phyloP scores from a whole-genome alignment of 2,797 vertebrate species.

The Smutsia temminckii region DNA sequence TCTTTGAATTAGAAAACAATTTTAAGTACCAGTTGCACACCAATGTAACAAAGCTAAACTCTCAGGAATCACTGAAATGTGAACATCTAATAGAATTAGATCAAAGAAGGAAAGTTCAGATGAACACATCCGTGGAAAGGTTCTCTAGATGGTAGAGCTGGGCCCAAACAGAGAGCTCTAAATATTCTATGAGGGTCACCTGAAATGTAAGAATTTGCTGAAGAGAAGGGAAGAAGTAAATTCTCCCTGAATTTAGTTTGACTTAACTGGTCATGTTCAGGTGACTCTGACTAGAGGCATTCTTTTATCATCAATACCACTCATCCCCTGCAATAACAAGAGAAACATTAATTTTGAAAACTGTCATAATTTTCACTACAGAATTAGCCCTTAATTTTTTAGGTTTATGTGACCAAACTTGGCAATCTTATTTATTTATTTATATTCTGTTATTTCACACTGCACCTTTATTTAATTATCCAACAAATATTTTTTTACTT shows the following conservation, averaged over 20 bases:
- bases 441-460: too few relatives aligned
- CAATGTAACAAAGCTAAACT: neutral
- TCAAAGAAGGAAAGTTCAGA: neutral
- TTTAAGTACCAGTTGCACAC: neutral
- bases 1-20: neutral
- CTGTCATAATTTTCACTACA: neutral
- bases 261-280: neutral
- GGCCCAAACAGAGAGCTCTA: neutral
- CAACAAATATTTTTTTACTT: too few relatives aligned
- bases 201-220: neutral
- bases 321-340: neutral
- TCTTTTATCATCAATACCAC: neutral
- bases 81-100: neutral
- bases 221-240: neutral
- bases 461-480: too few relatives aligned
- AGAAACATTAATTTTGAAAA: neutral
- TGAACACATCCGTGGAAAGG: neutral
- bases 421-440: neutral
- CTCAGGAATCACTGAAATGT: neutral
- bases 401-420: neutral
- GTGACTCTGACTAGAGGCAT: neutral
- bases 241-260: neutral
- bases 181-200: neutral
- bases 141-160: neutral
- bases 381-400: conserved; percentile 9